phyloP scores from a whole-genome alignment of 2,797 vertebrate genomes.

The Sebastolobus alascanus region DNA sequence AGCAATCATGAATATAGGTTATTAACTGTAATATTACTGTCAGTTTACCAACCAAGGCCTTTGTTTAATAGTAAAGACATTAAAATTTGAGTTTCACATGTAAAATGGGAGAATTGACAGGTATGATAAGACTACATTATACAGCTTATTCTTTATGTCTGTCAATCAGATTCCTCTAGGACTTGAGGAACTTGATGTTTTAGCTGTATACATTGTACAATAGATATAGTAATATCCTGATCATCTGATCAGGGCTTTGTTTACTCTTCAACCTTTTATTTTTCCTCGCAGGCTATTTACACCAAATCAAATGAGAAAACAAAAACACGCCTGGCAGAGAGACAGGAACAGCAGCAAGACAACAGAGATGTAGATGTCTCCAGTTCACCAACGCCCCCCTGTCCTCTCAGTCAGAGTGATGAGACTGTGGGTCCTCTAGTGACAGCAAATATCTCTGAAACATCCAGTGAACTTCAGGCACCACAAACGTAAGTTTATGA shows the following conservation, averaged over 20 bases:
- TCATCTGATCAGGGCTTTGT: background rate
- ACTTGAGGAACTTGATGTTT: background rate
- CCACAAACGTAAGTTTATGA: slow-evolving; percentile 5
- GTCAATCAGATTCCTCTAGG: background rate
- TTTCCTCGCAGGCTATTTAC: slow-evolving; percentile 10
- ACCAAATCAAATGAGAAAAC: background rate
- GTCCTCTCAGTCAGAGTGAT: background rate
- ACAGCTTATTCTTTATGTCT: background rate
- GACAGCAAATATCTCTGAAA: background rate
- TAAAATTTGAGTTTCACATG: background rate
- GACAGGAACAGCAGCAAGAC: background rate
- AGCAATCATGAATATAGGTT: background rate
- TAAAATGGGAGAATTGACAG: background rate
- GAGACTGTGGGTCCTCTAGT: rapidly evolving
- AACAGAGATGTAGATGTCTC: rapidly evolving
- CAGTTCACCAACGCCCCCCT: rapidly evolving
- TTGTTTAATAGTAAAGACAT: background rate
- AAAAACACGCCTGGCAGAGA: background rate
- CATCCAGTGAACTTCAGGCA: background rate
- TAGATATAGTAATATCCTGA: background rate
- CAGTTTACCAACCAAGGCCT: background rate
- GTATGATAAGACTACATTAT: background rate
- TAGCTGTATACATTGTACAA: background rate
- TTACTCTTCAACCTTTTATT: background rate
- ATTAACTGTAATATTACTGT: too few relatives aligned